phyloP scores from a whole-genome alignment of 1,140 invertebrate species.

The Drosophila obscura region DNA sequence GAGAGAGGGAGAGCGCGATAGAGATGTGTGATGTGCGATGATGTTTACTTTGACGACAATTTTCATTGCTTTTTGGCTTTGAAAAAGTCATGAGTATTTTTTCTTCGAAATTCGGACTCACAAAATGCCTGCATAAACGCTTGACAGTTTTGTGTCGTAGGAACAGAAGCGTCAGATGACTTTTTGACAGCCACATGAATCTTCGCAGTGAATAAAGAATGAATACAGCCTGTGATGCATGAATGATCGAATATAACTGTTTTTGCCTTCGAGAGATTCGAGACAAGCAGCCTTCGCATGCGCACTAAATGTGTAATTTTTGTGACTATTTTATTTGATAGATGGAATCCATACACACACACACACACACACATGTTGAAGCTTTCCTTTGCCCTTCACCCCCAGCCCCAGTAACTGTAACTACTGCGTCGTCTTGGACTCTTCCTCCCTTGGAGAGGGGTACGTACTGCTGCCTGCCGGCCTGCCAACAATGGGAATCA shows the following conservation, averaged over 20 bases:
- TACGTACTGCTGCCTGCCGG: not conserved
- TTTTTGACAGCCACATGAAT: conserved; percentile 59
- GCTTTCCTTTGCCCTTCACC: not conserved
- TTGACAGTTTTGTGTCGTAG: conserved; percentile 68
- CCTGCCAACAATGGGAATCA: conserved; percentile 75
- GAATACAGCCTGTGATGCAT: conserved; percentile 20
- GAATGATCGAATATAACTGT: conserved; percentile 18
- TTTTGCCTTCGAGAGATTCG: not conserved
- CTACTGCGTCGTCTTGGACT: conserved; percentile 58
- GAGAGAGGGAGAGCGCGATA: no score
- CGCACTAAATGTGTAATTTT: conserved; percentile 10
- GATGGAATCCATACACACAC: conserved; percentile 15
- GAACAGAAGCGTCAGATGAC: not conserved
- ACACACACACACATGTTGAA: conserved; percentile 10
- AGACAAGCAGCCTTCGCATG: conserved; percentile 24
- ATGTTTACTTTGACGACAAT: conserved; percentile 37
- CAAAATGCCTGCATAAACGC: conserved; percentile 55
- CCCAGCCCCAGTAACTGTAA: conserved; percentile 50
- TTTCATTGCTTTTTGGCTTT: conserved; percentile 41
- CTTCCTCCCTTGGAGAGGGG: no score
- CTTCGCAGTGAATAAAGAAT: conserved; percentile 13
- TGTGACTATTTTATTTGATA: no score
- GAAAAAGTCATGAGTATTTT: conserved; percentile 28
- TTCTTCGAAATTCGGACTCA: conserved; percentile 39
- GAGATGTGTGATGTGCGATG: not conserved